Percentiles rank a stretch among this genome's conserved stretches.
Conservation (phyloP, 2,888 invertebrate genomes). For the Sinentomon sp. region DNA sequence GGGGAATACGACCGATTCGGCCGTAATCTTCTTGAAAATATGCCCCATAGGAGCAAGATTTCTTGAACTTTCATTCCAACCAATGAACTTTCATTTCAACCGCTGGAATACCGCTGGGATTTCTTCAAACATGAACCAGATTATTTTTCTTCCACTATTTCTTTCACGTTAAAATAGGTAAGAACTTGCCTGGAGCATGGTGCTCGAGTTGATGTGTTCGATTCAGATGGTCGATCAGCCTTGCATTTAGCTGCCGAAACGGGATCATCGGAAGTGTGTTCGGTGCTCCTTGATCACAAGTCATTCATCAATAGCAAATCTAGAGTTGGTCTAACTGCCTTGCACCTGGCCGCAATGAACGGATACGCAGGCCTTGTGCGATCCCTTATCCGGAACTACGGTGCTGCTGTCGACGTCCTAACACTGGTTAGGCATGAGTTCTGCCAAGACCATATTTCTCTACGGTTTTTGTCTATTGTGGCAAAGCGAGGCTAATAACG, state of each 20-base stretch:
- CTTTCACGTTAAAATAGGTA: no score
- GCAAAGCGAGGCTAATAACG: no score
- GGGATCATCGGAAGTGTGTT: slow-evolving; percentile 27
- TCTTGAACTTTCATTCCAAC: no score
- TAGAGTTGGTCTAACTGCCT: slow-evolving; percentile 78
- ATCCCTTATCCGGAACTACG: slow-evolving; percentile 78
- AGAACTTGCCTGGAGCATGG: slow-evolving; percentile 68
- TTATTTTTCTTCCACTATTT: no score
- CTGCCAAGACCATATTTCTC: no score
- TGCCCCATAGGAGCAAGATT: no score
- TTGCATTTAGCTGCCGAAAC: slow-evolving; percentile 25
- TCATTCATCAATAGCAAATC: slow-evolving; percentile 98
- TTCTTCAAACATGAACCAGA: no score
- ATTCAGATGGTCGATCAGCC: slow-evolving; percentile 78
- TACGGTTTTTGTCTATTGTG: no score
- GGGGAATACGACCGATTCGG: no score
- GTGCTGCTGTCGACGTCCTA: slow-evolving; percentile 79
- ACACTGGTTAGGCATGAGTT: slow-evolving; percentile 47
- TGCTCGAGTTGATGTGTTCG: slow-evolving; percentile 95
- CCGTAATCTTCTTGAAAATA: no score
- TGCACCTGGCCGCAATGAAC: slow-evolving; percentile 89
- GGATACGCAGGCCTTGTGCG: slow-evolving; percentile 71
- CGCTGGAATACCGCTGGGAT: no score
- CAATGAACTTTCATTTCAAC: no score
- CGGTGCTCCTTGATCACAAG: slow-evolving; percentile 56